These are phyloP conservation scores for Pogoniulus pusillus DNA, from an alignment of 2,797 vertebrate genomes.

Conservation along the genomic window DNA sequence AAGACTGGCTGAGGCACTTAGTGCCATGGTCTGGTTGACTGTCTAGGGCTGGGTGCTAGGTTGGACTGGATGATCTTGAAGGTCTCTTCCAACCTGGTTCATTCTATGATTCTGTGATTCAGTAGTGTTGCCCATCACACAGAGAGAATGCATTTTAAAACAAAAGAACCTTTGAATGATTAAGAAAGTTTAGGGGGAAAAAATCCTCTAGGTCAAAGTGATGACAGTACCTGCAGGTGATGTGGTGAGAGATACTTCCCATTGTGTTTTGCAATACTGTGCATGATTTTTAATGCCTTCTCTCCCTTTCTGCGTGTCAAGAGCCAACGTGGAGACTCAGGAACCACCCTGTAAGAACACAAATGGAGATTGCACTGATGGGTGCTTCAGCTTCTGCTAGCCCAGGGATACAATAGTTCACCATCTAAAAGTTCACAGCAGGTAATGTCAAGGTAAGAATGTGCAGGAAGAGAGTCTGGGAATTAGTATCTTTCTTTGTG, in stretches of 20 bases:
- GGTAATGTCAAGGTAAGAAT: neutral
- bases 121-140: neutral
- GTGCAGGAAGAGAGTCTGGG: neutral
- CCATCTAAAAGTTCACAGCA: neutral
- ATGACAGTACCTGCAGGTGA: conserved; percentile 77
- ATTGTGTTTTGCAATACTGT: conserved; percentile 88
- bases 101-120: no score
- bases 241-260: conserved; percentile 77
- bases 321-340: conserved; percentile 96
- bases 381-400: neutral
- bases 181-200: neutral
- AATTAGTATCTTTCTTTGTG: neutral
- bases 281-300: conserved; percentile 85
- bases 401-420: neutral
- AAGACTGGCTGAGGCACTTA: no score
- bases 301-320: conserved; percentile 86
- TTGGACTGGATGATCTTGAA: no score
- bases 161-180: neutral
- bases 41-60: no score
- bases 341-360: conserved; percentile 83
- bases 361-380: neutral
- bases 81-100: no score
- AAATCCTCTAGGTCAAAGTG: neutral
- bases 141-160: neutral
- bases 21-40: no score